Base-by-base conservation (phyloP, 64 coral and sea anemone species). In the Pocillopora verrucosa region DNA sequence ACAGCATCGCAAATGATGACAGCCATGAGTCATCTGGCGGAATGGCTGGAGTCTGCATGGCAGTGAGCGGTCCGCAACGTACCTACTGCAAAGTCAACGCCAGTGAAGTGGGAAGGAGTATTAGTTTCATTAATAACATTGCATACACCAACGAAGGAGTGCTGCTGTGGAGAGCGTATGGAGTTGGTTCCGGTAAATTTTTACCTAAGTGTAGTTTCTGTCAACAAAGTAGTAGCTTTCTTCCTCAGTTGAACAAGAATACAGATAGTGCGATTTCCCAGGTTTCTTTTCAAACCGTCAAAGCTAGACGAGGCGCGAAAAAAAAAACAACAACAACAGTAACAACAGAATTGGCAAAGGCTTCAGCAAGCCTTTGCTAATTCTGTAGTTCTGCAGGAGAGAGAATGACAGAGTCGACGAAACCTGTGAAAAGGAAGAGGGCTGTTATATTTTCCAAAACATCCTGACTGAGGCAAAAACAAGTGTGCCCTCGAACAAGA, bases 121-220 rank as follows among this genome's bases (percentile, higher is more conserved):
- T 30, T 30, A 82, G 80, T 62, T 35, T 65, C 13, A 10, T 51
- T 3, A 82, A 82, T 34, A 62, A 82, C 16, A 65, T 82, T 11
- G 16, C 10, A 7, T 82, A 65, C 13, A 15, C 60, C 25, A 36
- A 65, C 13, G 26, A 82, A 20, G 60, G 25, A 14, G 20, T 82
- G 26, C 35, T 11, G 16, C 12, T 82, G 16, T 82, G 80, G 60
- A 82, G 26, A 30, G 61, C 26, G 9, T 34, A 79, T 59, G 19
- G 14, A 10, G 77, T 79, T 58, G 77, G 75, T 14, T 65, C 63
- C 51, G 82, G 13, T 5, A 87, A 70, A 70, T 45, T 78, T 89
- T 89, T 88, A 35, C 74, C 74, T 77, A 77, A 68, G 87, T 65
- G 87, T 57, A 88, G 63, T 73, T 88, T 88, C 77, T 56, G 77